phyloP scores from a whole-genome alignment of 2,113 vertebrate species.

The Vulpes ferrilata region DNA sequence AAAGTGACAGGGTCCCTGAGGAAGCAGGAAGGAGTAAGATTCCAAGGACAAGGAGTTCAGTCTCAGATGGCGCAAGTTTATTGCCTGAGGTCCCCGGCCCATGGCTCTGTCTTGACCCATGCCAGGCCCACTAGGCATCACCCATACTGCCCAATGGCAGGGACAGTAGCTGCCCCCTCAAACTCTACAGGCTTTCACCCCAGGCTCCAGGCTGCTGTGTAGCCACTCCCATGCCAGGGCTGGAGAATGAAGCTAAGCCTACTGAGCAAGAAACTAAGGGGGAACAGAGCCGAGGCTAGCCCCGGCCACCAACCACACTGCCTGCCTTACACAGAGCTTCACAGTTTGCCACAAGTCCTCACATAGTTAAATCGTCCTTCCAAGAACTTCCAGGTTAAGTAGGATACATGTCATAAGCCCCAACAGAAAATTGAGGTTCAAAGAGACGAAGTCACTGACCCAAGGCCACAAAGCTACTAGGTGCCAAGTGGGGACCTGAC shows the following conservation, averaged over 20 bases:
- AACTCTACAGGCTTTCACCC: accelerated
- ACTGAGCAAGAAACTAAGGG: neutral
- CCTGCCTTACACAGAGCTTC: accelerated
- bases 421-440: neutral
- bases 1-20: neutral
- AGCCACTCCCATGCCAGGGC: accelerated
- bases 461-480: no score
- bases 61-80: neutral
- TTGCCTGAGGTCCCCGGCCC: no score
- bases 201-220: neutral
- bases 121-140: neutral
- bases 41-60: neutral
- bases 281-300: neutral
- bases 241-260: neutral
- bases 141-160: neutral
- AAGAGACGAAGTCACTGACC: neutral
- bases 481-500: neutral
- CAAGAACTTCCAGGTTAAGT: neutral
- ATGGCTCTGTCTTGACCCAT: neutral
- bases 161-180: neutral
- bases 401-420: neutral
- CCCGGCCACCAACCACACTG: neutral
- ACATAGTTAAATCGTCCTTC: neutral
- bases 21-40: neutral
- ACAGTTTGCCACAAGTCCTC: neutral